Conservation (phyloP, 1,140 invertebrate species). For the Lepidostoma basale region DNA sequence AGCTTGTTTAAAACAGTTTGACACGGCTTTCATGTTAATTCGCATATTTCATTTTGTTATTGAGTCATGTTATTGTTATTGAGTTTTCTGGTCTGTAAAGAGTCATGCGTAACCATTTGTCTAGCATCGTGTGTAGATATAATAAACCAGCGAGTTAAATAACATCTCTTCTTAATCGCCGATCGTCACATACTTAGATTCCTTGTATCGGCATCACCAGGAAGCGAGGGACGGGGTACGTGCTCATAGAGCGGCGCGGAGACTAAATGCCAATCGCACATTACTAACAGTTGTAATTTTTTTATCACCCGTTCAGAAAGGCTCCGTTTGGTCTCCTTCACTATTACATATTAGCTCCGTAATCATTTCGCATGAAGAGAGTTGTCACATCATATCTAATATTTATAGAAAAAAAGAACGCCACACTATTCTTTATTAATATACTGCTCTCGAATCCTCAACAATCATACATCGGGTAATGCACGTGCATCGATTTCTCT, state of each 20-base stretch:
- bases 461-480: too few relatives aligned
- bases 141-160: background rate
- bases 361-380: background rate
- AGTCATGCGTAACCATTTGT: slow-evolving; percentile 10
- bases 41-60: background rate
- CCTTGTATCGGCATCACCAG: slow-evolving; percentile 5
- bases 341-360: background rate
- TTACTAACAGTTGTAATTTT: too few relatives aligned
- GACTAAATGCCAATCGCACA: background rate
- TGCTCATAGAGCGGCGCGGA: background rate
- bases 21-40: too few relatives aligned
- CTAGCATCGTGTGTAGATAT: slow-evolving; percentile 1
- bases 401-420: too few relatives aligned
- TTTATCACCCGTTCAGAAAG: too few relatives aligned
- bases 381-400: too few relatives aligned
- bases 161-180: slow-evolving; percentile 9
- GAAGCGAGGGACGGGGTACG: slow-evolving; percentile 1
- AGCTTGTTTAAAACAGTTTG: too few relatives aligned
- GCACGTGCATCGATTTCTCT: too few relatives aligned
- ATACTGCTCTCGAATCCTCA: too few relatives aligned
- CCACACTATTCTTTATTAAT: too few relatives aligned
- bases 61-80: background rate
- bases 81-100: background rate
- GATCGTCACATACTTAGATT: slow-evolving; percentile 4
- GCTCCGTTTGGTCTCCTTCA: background rate